A percentile compares a stretch with the other conserved stretches of the same genome.
phyloP scores from a whole-genome alignment of 2,797 vertebrate species.

The Mionectes olivaceus region DNA sequence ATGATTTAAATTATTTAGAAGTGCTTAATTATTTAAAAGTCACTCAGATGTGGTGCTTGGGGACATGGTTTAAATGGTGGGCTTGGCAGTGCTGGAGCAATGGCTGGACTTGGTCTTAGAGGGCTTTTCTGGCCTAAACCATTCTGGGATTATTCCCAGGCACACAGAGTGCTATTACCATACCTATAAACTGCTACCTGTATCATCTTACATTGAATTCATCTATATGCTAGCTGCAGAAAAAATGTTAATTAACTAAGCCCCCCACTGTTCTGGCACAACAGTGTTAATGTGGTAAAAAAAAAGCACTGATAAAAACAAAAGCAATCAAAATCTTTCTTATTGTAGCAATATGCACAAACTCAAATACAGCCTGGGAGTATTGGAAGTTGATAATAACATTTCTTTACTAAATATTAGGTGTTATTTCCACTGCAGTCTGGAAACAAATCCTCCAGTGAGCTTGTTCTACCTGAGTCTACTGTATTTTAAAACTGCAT shows the following conservation, averaged over 20 bases:
- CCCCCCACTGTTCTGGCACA: neutral
- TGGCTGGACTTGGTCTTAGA: neutral
- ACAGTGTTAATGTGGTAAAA: neutral
- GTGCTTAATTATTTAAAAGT: neutral
- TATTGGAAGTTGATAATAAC: neutral
- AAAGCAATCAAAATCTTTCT: neutral
- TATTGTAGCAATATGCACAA: neutral
- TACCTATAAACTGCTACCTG: neutral
- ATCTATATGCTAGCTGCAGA: neutral
- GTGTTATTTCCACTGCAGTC: neutral
- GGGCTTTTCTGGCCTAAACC: neutral
- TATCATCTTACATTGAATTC: neutral
- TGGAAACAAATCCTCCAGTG: neutral
- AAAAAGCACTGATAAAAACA: neutral
- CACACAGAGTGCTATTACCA: neutral
- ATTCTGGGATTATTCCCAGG: neutral
- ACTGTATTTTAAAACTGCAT: neutral
- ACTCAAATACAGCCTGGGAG: neutral
- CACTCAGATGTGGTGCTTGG: neutral
- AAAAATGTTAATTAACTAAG: neutral
- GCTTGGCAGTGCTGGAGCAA: neutral
- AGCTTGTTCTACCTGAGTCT: fast-evolving
- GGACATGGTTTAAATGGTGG: neutral
- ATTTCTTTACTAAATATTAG: neutral
- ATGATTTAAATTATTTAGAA: neutral